Percentiles rank a stretch among this genome's conserved stretches.
These are phyloP conservation scores for Carettochelys insculpta DNA, from an alignment of 2,113 vertebrate species.

Conservation along the genomic window DNA sequence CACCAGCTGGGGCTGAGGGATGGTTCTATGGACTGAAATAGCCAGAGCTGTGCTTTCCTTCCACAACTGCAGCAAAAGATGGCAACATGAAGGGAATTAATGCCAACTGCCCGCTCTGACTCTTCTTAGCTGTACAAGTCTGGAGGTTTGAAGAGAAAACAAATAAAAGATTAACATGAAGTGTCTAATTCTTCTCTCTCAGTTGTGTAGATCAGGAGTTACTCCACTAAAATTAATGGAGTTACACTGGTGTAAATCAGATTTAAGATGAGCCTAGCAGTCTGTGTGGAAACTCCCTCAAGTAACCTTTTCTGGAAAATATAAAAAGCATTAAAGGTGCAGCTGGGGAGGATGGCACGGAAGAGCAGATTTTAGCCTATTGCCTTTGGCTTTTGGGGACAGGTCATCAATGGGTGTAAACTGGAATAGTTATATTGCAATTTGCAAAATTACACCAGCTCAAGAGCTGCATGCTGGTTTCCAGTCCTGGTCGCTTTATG, in stretches of 20 bases:
- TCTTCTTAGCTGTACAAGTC: slow-evolving; percentile 20
- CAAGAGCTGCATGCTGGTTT: too few species aligned
- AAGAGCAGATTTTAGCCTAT: too few species aligned
- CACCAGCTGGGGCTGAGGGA: slow-evolving; percentile 53
- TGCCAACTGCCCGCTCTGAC: slow-evolving; percentile 54
- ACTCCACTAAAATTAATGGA: neutral
- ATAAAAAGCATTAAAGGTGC: too few species aligned
- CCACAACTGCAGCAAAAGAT: slow-evolving; percentile 43
- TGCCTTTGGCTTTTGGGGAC: too few species aligned
- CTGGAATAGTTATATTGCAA: too few species aligned
- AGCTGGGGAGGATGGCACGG: too few species aligned
- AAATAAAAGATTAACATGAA: neutral
- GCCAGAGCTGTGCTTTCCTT: slow-evolving; percentile 48
- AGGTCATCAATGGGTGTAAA: too few species aligned
- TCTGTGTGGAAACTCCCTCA: slow-evolving; percentile 30
- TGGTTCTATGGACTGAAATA: slow-evolving; percentile 29
- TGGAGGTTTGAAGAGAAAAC: neutral
- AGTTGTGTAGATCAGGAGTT: neutral
- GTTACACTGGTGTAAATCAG: neutral
- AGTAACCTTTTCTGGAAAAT: slow-evolving; percentile 38
- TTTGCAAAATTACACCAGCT: too few species aligned
- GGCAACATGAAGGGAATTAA: slow-evolving; percentile 54
- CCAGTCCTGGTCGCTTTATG: too few species aligned
- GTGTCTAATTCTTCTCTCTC: neutral
- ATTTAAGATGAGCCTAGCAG: slow-evolving; percentile 14